A percentile compares a stretch with the other conserved stretches of the same genome.
Evolutionary conservation across 2,113 vertebrate genomes (phyloP).

Genomic region (Oceanites oceanicus): DNA sequence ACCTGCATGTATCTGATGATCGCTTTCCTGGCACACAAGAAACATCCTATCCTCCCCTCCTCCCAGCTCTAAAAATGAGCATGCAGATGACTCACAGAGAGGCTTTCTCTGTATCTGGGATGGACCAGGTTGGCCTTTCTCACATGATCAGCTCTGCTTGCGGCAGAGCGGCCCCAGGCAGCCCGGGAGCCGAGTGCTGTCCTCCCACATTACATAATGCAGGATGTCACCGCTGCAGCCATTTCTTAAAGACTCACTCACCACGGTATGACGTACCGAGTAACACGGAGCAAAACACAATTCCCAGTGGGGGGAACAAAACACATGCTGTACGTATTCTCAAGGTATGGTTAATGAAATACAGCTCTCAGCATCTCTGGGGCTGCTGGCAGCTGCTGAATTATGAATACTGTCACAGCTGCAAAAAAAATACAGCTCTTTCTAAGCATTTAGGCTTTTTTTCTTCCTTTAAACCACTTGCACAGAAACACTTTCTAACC

Average conservation of each 20-base stretch:
- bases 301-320: background rate
- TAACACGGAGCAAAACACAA: background rate
- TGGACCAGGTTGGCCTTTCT: background rate
- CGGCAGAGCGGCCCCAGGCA: background rate
- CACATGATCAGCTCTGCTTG: background rate
- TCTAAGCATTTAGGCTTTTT: background rate
- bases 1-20: background rate
- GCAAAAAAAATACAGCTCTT: background rate
- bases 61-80: background rate
- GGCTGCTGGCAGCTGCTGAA: conserved; percentile 19
- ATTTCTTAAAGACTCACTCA: background rate
- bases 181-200: background rate
- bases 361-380: conserved; percentile 3
- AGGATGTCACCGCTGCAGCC: conserved; percentile 19
- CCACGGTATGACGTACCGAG: background rate
- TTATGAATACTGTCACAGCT: background rate
- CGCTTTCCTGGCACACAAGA: background rate
- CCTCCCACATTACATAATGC: conserved; percentile 5
- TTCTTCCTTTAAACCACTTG: background rate
- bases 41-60: background rate
- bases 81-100: background rate
- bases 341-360: conserved; percentile 28
- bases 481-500: background rate
- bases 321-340: background rate
- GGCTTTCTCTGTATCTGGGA: background rate